These are phyloP conservation scores for Synergus laeviventris DNA, from an alignment of 2,888 invertebrate species.

Conservation along the genomic window DNA sequence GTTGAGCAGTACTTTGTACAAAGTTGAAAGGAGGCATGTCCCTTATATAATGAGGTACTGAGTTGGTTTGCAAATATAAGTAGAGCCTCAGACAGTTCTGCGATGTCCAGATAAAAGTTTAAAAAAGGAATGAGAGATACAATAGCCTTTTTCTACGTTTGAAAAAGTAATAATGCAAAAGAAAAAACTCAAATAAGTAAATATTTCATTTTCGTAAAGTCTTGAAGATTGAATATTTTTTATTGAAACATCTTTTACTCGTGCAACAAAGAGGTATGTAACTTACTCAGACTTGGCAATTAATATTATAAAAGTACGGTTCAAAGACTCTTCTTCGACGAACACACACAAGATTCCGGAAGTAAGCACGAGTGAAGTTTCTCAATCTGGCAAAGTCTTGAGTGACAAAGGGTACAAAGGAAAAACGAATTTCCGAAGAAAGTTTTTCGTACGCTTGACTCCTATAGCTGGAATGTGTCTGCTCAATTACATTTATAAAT, in stretches of 20 bases:
- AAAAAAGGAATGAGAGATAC: background rate
- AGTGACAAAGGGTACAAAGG: constrained; percentile 35
- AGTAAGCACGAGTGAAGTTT: constrained; percentile 18
- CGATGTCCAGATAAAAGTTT: too few relatives aligned
- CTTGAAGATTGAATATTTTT: too few relatives aligned
- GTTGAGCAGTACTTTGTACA: constrained; percentile 2
- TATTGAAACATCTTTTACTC: too few relatives aligned
- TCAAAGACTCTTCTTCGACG: background rate
- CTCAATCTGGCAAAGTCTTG: constrained; percentile 31
- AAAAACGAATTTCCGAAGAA: constrained; percentile 27
- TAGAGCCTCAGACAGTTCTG: too few relatives aligned
- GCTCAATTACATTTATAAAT: constrained; percentile 35
- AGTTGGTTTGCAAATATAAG: background rate
- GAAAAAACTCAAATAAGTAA: too few relatives aligned
- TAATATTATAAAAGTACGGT: background rate
- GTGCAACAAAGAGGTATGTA: too few relatives aligned
- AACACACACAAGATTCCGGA: background rate
- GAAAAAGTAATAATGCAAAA: too few relatives aligned
- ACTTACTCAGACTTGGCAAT: background rate
- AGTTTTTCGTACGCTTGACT: constrained; percentile 34
- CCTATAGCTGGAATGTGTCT: constrained; percentile 8
- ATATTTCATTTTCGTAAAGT: too few relatives aligned
- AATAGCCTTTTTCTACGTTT: too few relatives aligned
- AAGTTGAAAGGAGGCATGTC: constrained; percentile 13
- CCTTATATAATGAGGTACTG: constrained; percentile 8